phyloP scores from a whole-genome alignment of 2,113 vertebrate species.

The Dicrurus megarhynchus region DNA sequence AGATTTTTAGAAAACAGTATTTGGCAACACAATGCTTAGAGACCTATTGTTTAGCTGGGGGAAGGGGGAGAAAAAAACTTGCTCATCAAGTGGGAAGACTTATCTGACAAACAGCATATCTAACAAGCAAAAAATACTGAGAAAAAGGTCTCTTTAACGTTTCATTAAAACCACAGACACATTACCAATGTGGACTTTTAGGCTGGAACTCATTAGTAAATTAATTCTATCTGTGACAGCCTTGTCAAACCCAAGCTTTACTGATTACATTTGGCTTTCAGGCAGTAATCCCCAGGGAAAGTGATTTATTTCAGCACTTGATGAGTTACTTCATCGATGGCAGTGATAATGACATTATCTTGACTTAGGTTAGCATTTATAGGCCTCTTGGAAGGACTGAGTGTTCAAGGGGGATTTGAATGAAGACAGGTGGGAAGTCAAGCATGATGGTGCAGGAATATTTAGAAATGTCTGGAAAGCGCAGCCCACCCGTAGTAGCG shows the following conservation, averaged over 20 bases:
- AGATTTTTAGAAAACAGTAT: background rate
- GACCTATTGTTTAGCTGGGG: background rate
- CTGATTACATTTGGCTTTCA: constrained; percentile 60
- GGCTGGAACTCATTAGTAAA: constrained; percentile 52
- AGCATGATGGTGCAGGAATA: background rate
- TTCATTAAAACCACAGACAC: background rate
- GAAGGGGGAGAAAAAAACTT: background rate
- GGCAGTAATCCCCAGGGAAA: constrained; percentile 49
- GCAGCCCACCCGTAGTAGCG: accelerated
- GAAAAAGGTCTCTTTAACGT: background rate
- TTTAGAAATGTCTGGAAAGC: background rate
- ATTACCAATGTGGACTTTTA: constrained; percentile 4
- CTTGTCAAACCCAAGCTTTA: constrained; percentile 48
- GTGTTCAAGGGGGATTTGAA: background rate
- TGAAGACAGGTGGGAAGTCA: background rate
- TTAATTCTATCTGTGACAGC: constrained; percentile 49
- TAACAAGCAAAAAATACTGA: background rate
- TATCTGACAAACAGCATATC: background rate
- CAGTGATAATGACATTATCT: constrained; percentile 52
- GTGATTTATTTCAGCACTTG: constrained; percentile 52
- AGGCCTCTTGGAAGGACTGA: constrained; percentile 23
- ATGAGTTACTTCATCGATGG: constrained; percentile 42
- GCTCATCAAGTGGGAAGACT: background rate
- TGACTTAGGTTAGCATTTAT: constrained; percentile 52
- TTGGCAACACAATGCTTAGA: background rate